Evolutionary conservation across 2,797 vertebrate genomes (phyloP).

Genomic region (Hybognathus amarus): DNA sequence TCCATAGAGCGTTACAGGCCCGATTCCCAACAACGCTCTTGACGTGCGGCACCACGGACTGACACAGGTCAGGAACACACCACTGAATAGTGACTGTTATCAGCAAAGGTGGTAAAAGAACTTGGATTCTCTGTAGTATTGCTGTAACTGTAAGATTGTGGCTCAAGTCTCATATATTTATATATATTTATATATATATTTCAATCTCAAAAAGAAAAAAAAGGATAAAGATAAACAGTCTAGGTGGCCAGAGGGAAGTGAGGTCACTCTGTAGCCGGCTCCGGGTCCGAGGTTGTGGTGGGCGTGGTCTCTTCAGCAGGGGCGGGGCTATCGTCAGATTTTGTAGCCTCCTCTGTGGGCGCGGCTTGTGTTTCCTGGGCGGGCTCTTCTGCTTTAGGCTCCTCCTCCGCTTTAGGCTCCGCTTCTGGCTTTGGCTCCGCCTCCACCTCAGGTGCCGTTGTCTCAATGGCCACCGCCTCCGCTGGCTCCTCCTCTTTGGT

Average conservation of each 20-base stretch:
- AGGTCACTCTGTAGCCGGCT: constrained; percentile 79
- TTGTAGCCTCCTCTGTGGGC: constrained; percentile 55
- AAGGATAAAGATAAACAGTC: constrained; percentile 73
- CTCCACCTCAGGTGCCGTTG: constrained; percentile 71
- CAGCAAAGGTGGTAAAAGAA: constrained; percentile 74
- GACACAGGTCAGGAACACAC: constrained; percentile 63
- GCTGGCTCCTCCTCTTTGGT: constrained; percentile 76
- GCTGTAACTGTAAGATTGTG: constrained; percentile 81
- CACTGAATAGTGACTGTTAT: constrained; percentile 77
- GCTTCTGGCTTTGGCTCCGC: constrained; percentile 57
- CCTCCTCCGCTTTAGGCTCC: constrained; percentile 57
- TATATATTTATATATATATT: constrained; percentile 85
- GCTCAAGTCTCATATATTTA: constrained; percentile 85
- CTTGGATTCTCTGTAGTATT: constrained; percentile 76
- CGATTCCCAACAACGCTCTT: background rate
- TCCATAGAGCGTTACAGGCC: constrained; percentile 1
- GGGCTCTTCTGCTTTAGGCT: constrained; percentile 47
- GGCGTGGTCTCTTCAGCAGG: constrained; percentile 72
- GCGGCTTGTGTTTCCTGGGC: constrained; percentile 51
- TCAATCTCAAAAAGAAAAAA: constrained; percentile 74
- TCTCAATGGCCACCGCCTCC: constrained; percentile 67
- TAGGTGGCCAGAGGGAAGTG: constrained; percentile 62
- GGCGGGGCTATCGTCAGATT: constrained; percentile 54
- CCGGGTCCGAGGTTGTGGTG: constrained; percentile 74
- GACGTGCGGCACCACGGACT: constrained; percentile 69